Evolutionary conservation across 2,888 invertebrate genomes (phyloP), one percentile per base, ranked within the genome.

Genomic region (Lasioglossum pauxillum): DNA sequence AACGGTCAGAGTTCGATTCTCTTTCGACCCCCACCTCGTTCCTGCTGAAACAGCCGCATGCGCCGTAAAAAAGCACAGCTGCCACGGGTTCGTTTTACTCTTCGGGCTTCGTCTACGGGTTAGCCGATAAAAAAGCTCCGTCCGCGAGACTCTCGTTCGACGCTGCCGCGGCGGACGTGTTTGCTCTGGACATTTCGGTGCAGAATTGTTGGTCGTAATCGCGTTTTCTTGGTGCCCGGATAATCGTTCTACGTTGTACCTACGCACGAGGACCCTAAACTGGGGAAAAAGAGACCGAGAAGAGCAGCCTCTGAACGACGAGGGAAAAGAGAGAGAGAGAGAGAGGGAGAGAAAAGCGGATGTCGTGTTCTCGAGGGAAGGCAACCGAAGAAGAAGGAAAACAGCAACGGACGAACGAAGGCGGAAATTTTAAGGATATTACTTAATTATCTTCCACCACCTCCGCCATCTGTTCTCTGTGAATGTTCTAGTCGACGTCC

Each of bases 71-170:
- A 91, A 91, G 89, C 88, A 90, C 89, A 84, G 83, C 89, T 86
- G 88, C 84, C 82, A 88, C 87, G 87, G 89, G 89, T 91, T 89
- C 90, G 90, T 89, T 90, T 89, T 90, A 88, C 91, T 92, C 92
- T 90, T 90, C 90, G 88, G 84, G 88, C 87, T 89, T 91, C 90
- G 91, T 89, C 91, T 90, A 88, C 90, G 86, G 89, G 85, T 91
- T 91, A 88, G 92, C 93, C 93, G 93, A 94, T 94, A 93, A 94
- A 94, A 94, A 94, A 94, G 94, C 93, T 94, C 88, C 90, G 92
- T 31, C 80, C 88, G 90, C 86, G 90, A 85, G 90, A 80, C 88
- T 89, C 84, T 76, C 90, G 89, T 89, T 85, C 86, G 89, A 85
- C 84, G 89, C 44, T 84, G 89, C 49, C 83, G 80, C 64, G 74